Conservation (phyloP, 2,888 invertebrate species). For the Drosophila subquinaria region DNA sequence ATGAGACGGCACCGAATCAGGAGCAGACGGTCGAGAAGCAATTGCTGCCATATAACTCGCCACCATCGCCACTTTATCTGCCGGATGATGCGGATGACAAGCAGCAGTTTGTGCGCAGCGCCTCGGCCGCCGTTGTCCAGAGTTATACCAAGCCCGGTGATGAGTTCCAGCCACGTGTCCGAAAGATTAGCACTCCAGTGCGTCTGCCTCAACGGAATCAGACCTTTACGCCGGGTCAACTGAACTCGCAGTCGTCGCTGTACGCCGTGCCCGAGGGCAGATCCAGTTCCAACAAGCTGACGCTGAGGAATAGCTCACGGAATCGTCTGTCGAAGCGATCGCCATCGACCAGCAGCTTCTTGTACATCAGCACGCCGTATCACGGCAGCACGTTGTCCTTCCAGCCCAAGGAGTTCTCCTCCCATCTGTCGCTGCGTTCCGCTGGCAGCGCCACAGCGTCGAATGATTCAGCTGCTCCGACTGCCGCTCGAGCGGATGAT, state of each 20-base stretch:
- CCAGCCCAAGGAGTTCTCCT: slow-evolving; percentile 91
- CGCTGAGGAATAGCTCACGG: slow-evolving; percentile 83
- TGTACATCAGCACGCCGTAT: slow-evolving; percentile 94
- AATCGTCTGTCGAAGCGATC: slow-evolving; percentile 88
- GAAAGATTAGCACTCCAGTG: slow-evolving; percentile 88
- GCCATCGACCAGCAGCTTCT: slow-evolving; percentile 93
- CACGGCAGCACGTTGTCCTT: slow-evolving; percentile 93
- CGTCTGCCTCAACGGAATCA: slow-evolving; percentile 86
- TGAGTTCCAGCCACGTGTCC: slow-evolving; percentile 86
- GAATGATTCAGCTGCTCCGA: slow-evolving; percentile 71
- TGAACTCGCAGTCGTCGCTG: slow-evolving; percentile 89
- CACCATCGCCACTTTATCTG: slow-evolving; percentile 72
- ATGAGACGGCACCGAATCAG: slow-evolving; percentile 54
- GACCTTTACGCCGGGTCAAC: slow-evolving; percentile 86
- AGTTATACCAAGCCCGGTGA: slow-evolving; percentile 85
- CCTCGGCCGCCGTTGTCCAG: slow-evolving; percentile 90
- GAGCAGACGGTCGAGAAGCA: slow-evolving; percentile 60
- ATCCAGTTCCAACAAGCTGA: slow-evolving; percentile 80
- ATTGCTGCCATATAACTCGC: slow-evolving; percentile 64
- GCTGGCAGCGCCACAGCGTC: slow-evolving; percentile 86
- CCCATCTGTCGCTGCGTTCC: slow-evolving; percentile 91
- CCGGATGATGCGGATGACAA: slow-evolving; percentile 72
- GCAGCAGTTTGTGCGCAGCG: slow-evolving; percentile 88
- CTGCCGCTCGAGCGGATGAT: slow-evolving; percentile 43
- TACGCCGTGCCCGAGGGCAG: slow-evolving; percentile 90